A percentile compares a stretch with the other conserved stretches of the same genome.
Conservation (phyloP, 2,888 invertebrate genomes). For the Lithophane leautieri region DNA sequence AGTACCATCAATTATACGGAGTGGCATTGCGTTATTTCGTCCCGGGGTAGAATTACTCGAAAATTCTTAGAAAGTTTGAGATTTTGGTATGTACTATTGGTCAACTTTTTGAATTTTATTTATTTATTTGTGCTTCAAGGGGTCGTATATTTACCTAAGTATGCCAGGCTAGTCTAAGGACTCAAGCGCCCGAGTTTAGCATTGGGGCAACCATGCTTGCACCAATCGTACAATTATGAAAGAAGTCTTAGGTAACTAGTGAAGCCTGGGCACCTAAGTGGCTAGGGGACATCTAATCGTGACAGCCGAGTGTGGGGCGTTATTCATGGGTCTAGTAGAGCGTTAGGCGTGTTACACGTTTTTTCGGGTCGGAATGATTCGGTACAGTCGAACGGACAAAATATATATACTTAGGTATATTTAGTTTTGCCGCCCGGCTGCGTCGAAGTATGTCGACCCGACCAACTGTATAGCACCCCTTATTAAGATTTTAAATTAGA, state of each 20-base stretch:
- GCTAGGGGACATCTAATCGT: background rate
- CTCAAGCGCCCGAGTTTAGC: too few species aligned
- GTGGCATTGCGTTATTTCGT: conserved; percentile 40
- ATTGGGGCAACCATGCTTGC: too few species aligned
- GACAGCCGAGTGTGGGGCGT: background rate
- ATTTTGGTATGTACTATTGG: conserved; percentile 6
- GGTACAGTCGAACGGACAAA: too few species aligned
- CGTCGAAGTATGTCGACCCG: too few species aligned
- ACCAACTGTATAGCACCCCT: too few species aligned
- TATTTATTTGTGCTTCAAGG: background rate
- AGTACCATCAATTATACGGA: conserved; percentile 60
- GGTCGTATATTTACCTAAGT: too few species aligned
- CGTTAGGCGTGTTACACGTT: background rate
- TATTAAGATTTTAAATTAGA: background rate
- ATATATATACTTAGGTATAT: too few species aligned
- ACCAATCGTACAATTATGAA: too few species aligned
- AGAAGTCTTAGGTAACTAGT: too few species aligned
- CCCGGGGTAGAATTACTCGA: conserved; percentile 27
- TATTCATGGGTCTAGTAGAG: background rate
- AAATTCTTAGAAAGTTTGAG: conserved; percentile 16
- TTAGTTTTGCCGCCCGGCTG: too few species aligned
- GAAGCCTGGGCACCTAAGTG: too few species aligned
- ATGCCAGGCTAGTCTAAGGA: background rate
- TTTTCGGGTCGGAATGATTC: background rate
- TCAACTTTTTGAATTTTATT: background rate